Percentiles rank a stretch among this genome's conserved stretches.
Conservation (phyloP, 1,140 invertebrate species). For the Trichonephila clavipes region DNA sequence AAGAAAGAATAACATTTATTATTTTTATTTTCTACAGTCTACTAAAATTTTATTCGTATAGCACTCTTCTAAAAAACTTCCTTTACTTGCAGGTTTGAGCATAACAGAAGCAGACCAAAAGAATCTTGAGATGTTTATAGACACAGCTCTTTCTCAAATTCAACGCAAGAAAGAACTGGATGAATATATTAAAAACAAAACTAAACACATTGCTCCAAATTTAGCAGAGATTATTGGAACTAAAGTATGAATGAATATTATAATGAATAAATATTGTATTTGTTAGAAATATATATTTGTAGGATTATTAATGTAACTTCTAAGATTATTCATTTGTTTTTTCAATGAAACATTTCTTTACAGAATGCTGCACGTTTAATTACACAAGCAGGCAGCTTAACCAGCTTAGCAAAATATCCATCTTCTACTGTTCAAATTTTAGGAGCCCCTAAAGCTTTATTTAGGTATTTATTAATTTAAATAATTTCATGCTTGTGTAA, state of each 20-base stretch:
- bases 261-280: too few species aligned
- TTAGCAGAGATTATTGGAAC: slow-evolving; percentile 96
- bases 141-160: slow-evolving; percentile 91
- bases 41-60: too few species aligned
- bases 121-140: slow-evolving; percentile 89
- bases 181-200: slow-evolving; percentile 94
- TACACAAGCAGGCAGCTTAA: slow-evolving; percentile 97
- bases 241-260: slow-evolving; percentile 83
- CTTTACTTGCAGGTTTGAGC: slow-evolving; percentile 51
- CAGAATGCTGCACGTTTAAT: slow-evolving; percentile 97
- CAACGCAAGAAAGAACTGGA: slow-evolving; percentile 93
- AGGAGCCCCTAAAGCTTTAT: slow-evolving; percentile 98
- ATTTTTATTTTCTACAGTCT: too few species aligned
- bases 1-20: too few species aligned
- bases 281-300: too few species aligned
- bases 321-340: too few species aligned
- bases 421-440: slow-evolving; percentile 99
- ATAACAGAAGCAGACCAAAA: slow-evolving; percentile 43
- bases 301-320: background rate
- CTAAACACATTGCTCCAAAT: slow-evolving; percentile 97
- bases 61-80: background rate
- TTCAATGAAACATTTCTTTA: slow-evolving; percentile 39
- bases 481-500: too few species aligned
- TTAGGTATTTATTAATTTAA: slow-evolving; percentile 83
- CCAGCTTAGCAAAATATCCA: slow-evolving; percentile 98